These are phyloP conservation scores for Pocillopora damicornis DNA, from an alignment of 64 coral and sea anemone genomes.

Conservation along the genomic window DNA sequence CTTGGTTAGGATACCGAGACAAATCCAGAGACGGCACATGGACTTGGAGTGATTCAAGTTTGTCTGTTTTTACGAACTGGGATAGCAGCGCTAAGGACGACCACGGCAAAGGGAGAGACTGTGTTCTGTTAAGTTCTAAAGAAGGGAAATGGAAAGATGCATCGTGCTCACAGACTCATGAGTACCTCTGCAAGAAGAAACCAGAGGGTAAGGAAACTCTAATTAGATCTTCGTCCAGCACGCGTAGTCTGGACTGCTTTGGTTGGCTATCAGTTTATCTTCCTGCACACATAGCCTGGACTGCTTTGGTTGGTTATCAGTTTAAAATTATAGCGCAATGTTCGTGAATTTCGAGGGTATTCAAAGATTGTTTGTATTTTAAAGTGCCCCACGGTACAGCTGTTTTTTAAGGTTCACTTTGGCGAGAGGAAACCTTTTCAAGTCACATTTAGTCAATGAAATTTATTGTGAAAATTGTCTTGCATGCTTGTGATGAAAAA, in stretches of 20 bases:
- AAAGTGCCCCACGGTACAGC: too few relatives aligned
- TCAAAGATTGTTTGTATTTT: too few relatives aligned
- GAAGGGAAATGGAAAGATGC: constrained; percentile 96
- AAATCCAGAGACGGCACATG: constrained; percentile 87
- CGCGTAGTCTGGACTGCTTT: not conserved
- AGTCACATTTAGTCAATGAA: not conserved
- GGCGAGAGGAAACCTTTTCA: too few relatives aligned
- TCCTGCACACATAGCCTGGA: too few relatives aligned
- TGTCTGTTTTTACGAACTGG: constrained; percentile 91
- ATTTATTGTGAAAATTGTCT: not conserved
- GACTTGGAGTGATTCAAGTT: constrained; percentile 83
- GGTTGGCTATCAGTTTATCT: not conserved
- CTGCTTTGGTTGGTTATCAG: not conserved
- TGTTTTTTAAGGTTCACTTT: too few relatives aligned
- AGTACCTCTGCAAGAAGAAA: constrained; percentile 91
- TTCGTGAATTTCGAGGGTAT: too few relatives aligned
- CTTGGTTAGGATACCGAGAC: constrained; percentile 96
- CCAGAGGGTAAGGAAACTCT: constrained; percentile 51
- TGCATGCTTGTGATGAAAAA: not conserved
- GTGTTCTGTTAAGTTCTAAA: constrained; percentile 82
- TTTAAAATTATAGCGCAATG: too few relatives aligned
- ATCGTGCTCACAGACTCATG: constrained; percentile 77
- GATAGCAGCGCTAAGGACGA: constrained; percentile 82
- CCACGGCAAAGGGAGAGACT: constrained; percentile 75
- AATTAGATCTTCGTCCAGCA: not conserved